Conservation (phyloP, 1,140 invertebrate genomes). For the Sarcophaga peregrina region DNA sequence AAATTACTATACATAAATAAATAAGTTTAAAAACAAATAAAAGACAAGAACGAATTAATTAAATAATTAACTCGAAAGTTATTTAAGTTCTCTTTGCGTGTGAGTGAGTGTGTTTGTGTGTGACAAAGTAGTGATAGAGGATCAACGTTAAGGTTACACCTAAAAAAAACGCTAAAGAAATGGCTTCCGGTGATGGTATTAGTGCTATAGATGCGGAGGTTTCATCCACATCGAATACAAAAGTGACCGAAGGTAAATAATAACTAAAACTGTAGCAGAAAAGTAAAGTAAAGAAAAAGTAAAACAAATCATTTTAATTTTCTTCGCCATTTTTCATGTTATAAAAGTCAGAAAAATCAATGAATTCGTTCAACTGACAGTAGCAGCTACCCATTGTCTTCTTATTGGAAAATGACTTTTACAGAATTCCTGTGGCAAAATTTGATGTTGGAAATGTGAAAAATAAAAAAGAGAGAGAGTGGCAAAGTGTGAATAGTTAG, state of each 20-base stretch:
- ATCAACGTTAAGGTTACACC: too few species aligned
- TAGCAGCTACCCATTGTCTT: neutral
- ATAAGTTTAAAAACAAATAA: too few species aligned
- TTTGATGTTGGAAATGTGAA: too few species aligned
- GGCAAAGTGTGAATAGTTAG: too few species aligned
- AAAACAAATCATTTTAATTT: neutral
- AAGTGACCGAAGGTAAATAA: constrained; percentile 60
- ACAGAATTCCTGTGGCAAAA: too few species aligned
- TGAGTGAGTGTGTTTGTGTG: neutral
- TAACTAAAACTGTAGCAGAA: neutral
- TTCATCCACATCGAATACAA: constrained; percentile 62
- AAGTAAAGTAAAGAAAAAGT: neutral
- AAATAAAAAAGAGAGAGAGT: too few species aligned
- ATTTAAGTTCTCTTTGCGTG: neutral
- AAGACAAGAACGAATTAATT: neutral
- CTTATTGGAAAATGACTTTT: constrained; percentile 16
- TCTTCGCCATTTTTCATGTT: neutral
- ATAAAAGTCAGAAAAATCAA: constrained; percentile 33
- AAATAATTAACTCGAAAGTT: neutral
- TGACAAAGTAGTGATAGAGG: neutral
- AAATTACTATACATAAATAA: too few species aligned
- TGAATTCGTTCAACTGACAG: constrained; percentile 39
- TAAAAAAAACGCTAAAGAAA: constrained; percentile 51
- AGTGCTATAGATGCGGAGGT: constrained; percentile 74
- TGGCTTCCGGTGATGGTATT: constrained; percentile 77